A percentile compares a stretch with the other conserved stretches of the same genome.
Conservation (phyloP, 1,140 invertebrate species). For the Meloidogyne exigua region DNA sequence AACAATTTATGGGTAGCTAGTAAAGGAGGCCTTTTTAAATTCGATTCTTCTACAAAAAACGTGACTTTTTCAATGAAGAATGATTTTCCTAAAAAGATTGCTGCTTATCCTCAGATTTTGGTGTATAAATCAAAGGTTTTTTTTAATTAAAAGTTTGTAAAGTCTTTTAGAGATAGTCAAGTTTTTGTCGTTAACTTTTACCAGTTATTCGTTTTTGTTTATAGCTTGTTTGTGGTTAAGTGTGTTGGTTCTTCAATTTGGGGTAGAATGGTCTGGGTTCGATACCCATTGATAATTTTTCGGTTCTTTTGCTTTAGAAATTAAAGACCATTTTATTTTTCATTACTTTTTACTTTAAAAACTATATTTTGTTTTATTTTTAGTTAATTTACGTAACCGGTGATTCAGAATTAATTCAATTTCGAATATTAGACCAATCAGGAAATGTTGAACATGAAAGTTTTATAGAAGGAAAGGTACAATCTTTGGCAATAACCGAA, state of each 20-base stretch:
- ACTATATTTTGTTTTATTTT: slow-evolving; percentile 1
- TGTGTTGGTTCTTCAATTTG: too few relatives aligned
- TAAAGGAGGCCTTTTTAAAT: slow-evolving; percentile 61
- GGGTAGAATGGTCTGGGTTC: too few relatives aligned
- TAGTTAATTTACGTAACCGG: slow-evolving; percentile 56
- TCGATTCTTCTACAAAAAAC: slow-evolving; percentile 27
- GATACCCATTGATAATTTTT: background rate
- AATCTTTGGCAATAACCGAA: slow-evolving; percentile 48
- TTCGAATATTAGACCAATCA: slow-evolving; percentile 49
- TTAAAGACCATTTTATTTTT: too few relatives aligned
- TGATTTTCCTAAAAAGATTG: slow-evolving; percentile 61
- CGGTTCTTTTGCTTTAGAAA: too few relatives aligned
- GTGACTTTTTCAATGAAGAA: slow-evolving; percentile 56
- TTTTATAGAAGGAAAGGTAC: slow-evolving; percentile 58
- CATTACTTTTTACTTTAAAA: too few relatives aligned
- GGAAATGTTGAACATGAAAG: slow-evolving; percentile 58
- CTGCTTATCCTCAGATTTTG: slow-evolving; percentile 57
- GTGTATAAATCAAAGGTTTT: slow-evolving; percentile 49
- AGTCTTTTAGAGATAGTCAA: too few relatives aligned
- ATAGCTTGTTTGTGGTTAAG: background rate
- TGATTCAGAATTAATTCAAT: slow-evolving; percentile 49
- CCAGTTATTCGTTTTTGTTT: background rate
- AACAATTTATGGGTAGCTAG: slow-evolving; percentile 57
- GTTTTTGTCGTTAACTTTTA: too few relatives aligned
- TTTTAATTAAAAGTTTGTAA: too few relatives aligned